Evolutionary conservation across 2,888 invertebrate species (phyloP), one percentile per base, ranked within the genome.

Genomic region (Oscheius myriophilus): DNA sequence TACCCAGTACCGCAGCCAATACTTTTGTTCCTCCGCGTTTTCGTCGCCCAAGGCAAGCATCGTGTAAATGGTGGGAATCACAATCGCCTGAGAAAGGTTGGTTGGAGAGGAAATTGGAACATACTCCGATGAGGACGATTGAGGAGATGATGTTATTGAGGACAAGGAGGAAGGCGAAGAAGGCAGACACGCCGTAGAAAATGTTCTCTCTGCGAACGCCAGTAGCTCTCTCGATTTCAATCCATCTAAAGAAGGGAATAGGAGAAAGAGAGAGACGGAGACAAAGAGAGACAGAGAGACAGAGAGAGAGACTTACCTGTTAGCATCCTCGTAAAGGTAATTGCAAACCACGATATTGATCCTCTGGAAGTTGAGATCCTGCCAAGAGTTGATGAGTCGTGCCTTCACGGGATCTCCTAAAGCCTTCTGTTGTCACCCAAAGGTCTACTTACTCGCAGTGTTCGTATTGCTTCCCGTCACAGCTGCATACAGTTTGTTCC

Each of bases 1-100:
- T 2, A 41, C 41, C 63, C 63, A 63, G 25, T 63, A 63, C 7
- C 18, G 33, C 16, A 63, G 63, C 63, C 63, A 63, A 39, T 52
- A 53, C 39, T 23, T 18, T 33, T 42, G 21, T 2, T 41, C 42
- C 33, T 51, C 39, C 2, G 26, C 11, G 41, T 21, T 26, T 21
- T 51, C 26, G 7, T n/a, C 33, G 18, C 51, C 51, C 14, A 63
- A 4, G 1, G 51, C 26, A 9, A 33, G 41, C 11, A 63, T 51
- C 12, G 51, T 39, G 42, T 51, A 63, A 2, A 53, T 1, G 2
- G 41, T 25, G 9, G 63, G 63, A 39, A 63, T 18, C 26, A 63
- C 41, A 21, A 63, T 52, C 7, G 21, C 51, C 63, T 61, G 26
- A 61, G 46, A 16, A 18, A 14, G 9, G 11, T 18, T 58, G 23